These are phyloP conservation scores for Dimorphilus gyrociliatus DNA, from an alignment of 2,888 invertebrate species.

Conservation along the genomic window DNA sequence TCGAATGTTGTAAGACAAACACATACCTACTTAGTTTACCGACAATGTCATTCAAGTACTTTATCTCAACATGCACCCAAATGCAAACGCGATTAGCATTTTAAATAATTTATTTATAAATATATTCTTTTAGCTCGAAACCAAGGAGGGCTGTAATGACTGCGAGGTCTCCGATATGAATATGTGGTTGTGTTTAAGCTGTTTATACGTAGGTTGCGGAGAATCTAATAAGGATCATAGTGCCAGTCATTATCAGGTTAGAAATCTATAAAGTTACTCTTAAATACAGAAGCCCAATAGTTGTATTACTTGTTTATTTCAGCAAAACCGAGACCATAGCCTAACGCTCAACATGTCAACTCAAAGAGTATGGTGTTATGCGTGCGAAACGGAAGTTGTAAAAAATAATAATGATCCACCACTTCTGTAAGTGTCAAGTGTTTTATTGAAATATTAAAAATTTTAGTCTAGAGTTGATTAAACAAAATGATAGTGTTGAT, in stretches of 20 bases:
- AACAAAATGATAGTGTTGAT: no score
- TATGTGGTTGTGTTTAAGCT: slow-evolving; percentile 71
- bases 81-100: no score
- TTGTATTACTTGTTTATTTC: slow-evolving; percentile 3
- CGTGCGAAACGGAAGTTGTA: slow-evolving; percentile 66
- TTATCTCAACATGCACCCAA: no score
- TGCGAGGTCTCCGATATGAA: slow-evolving; percentile 59
- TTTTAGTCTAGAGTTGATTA: background rate
- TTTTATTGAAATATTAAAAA: background rate
- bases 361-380: slow-evolving; percentile 70
- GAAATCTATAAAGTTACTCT: slow-evolving; percentile 1
- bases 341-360: slow-evolving; percentile 57
- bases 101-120: no score
- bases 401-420: slow-evolving; percentile 39
- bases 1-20: no score
- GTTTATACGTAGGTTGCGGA: slow-evolving; percentile 64
- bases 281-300: no score
- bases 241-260: slow-evolving; percentile 57
- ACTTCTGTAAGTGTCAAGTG: slow-evolving; percentile 18
- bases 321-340: slow-evolving; percentile 41
- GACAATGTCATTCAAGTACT: no score
- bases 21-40: no score
- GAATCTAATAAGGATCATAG: slow-evolving; percentile 67
- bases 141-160: slow-evolving; percentile 47
- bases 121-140: no score